phyloP scores from a whole-genome alignment of 2,888 invertebrate genomes.

The Trissonchulus sp. region DNA sequence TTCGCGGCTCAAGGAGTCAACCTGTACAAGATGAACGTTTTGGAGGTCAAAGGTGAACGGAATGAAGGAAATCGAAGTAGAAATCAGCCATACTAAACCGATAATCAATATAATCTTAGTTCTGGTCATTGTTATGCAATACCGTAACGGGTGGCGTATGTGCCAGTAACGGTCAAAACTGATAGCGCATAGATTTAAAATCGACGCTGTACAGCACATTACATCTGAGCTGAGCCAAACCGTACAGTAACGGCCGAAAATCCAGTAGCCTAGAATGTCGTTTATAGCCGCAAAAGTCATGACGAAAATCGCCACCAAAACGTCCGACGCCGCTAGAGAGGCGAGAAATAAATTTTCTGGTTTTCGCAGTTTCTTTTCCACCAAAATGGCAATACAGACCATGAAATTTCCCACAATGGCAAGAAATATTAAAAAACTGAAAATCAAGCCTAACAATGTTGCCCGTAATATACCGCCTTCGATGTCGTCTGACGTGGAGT shows the following conservation, averaged over 20 bases:
- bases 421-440: constrained; percentile 18
- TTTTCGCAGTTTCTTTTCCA: constrained; percentile 21
- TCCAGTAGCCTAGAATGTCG: constrained; percentile 93
- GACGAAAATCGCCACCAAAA: constrained; percentile 20
- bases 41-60: constrained; percentile 90
- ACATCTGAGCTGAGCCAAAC: constrained; percentile 99
- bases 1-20: no score
- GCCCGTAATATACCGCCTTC: no score
- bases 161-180: constrained; percentile 84
- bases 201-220: constrained; percentile 98
- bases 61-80: constrained; percentile 87
- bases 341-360: constrained; percentile 24
- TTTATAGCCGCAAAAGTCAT: constrained; percentile 62
- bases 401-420: constrained; percentile 12
- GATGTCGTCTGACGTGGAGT: no score
- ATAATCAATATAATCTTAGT: constrained; percentile 63
- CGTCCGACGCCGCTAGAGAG: constrained; percentile 23
- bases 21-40: no score
- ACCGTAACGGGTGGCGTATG: constrained; percentile 56
- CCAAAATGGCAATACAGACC: constrained; percentile 17
- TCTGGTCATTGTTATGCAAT: constrained; percentile 66
- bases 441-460: constrained; percentile 10
- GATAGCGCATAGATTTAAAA: constrained; percentile 94
- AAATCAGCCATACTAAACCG: constrained; percentile 79
- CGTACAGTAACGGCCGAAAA: constrained; percentile 92